These are phyloP conservation scores for Temnothorax ravouxi DNA, from an alignment of 2,888 invertebrate species.

Conservation along the genomic window DNA sequence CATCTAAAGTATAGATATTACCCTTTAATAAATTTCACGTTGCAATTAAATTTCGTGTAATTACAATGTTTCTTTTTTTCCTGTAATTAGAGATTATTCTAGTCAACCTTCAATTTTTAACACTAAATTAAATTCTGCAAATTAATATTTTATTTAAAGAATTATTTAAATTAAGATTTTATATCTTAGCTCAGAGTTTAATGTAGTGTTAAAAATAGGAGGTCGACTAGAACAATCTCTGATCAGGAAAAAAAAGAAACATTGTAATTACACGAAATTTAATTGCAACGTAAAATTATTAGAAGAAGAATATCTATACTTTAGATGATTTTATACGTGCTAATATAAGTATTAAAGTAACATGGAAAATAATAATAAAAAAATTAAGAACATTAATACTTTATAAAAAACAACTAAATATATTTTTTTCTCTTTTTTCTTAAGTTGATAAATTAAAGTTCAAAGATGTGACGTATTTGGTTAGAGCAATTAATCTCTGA, in stretches of 20 bases:
- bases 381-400: not conserved
- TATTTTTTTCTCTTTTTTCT: not conserved
- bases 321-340: not conserved
- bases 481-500: slow-evolving; percentile 9
- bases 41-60: slow-evolving; percentile 14
- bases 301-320: not conserved
- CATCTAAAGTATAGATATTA: not conserved
- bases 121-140: not conserved
- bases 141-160: too few relatives aligned
- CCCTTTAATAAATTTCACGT: not conserved
- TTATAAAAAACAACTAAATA: not conserved
- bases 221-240: not conserved
- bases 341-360: not conserved
- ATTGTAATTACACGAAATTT: slow-evolving; percentile 10
- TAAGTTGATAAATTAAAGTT: not conserved
- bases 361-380: not conserved
- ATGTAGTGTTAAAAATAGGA: not conserved
- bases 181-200: not conserved
- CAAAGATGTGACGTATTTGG: not conserved
- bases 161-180: too few relatives aligned
- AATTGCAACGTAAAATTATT: not conserved
- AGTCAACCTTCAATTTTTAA: not conserved
- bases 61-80: not conserved
- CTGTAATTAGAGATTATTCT: not conserved
- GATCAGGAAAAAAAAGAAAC: not conserved